These are phyloP conservation scores for Vidua macroura DNA, from an alignment of 2,113 vertebrate genomes.

Conservation along the genomic window DNA sequence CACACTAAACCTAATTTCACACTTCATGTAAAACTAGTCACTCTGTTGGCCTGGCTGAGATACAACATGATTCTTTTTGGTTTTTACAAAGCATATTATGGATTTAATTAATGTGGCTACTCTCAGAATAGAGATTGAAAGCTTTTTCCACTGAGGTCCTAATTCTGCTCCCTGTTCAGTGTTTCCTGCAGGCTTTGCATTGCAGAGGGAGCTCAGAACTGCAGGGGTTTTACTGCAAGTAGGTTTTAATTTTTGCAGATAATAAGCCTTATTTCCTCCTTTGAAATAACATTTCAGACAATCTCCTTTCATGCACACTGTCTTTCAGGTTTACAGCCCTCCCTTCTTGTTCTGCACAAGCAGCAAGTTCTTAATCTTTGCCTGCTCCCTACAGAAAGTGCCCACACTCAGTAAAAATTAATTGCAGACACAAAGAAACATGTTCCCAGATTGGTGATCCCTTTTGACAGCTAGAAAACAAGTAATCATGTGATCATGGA, in stretches of 20 bases:
- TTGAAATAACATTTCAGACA: not conserved
- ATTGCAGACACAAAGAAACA: not conserved
- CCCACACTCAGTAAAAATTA: not conserved
- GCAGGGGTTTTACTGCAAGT: not conserved
- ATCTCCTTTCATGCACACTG: not conserved
- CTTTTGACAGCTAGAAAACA: not conserved
- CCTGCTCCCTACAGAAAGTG: not conserved
- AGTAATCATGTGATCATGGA: not conserved
- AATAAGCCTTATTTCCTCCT: not conserved
- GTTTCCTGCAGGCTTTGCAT: not conserved
- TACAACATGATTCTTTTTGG: not conserved
- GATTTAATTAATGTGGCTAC: not conserved
- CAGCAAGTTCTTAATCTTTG: not conserved
- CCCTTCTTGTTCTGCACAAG: not conserved
- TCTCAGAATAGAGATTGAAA: not conserved
- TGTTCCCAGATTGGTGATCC: not conserved
- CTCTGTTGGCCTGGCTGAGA: not conserved
- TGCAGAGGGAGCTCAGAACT: not conserved
- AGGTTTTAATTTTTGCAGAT: not conserved
- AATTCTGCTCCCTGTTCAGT: not conserved
- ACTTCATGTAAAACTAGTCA: conserved; percentile 26
- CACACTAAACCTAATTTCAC: conserved; percentile 33
- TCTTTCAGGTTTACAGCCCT: not conserved
- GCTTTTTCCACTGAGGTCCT: not conserved
- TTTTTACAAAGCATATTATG: not conserved